These are phyloP conservation scores for Syrrhaptes paradoxus DNA, from an alignment of 2,113 vertebrate genomes.

Conservation along the genomic window DNA sequence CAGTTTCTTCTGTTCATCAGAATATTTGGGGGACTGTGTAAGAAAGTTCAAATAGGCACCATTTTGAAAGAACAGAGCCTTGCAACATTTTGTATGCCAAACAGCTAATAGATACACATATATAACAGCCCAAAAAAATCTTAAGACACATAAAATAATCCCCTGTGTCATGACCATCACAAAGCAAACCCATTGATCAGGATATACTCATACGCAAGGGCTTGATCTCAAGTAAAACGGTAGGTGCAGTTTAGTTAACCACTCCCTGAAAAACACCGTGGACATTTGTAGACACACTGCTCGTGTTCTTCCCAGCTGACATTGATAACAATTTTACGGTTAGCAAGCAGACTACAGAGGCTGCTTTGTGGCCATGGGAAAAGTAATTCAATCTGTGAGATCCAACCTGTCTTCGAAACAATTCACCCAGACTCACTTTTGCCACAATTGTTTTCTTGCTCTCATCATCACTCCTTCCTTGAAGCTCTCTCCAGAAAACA, in stretches of 20 bases:
- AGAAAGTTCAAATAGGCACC: neutral
- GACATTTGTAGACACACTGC: neutral
- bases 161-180: neutral
- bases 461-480: neutral
- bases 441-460: neutral
- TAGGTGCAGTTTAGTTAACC: neutral
- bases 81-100: neutral
- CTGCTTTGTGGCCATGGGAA: neutral
- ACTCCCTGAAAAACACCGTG: neutral
- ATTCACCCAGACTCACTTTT: neutral
- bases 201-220: neutral
- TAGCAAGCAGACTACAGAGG: neutral
- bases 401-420: neutral
- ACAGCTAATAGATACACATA: neutral
- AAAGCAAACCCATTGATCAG: neutral
- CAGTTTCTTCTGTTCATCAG: slow-evolving; percentile 50
- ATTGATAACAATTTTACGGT: neutral
- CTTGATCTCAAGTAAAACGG: neutral
- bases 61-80: slow-evolving; percentile 36
- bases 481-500: neutral
- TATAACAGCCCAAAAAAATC: neutral
- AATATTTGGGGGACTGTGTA: neutral
- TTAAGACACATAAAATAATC: neutral
- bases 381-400: neutral
- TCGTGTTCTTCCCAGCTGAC: neutral